Evolutionary conservation across 2,113 vertebrate genomes (phyloP).

Genomic region (Nothobranchius kuhntae): DNA sequence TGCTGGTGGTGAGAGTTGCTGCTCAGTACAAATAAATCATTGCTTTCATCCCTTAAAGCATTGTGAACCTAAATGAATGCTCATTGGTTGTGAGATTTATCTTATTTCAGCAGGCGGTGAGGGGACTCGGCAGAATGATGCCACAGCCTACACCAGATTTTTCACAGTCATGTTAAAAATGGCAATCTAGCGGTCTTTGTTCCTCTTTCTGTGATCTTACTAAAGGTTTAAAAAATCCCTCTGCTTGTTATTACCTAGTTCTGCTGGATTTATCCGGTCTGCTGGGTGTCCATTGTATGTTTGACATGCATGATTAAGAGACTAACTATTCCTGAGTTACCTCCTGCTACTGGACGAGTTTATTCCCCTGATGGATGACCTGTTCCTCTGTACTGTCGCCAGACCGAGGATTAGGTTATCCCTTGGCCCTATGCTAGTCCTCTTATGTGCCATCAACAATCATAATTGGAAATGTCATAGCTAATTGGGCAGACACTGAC

Average conservation of each 20-base stretch:
- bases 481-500: constrained; percentile 73
- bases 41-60: constrained; percentile 58
- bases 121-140: constrained; percentile 43
- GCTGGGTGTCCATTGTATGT: constrained; percentile 8
- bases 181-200: constrained; percentile 47
- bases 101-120: constrained; percentile 62
- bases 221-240: constrained; percentile 23
- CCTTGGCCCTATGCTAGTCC: constrained; percentile 44
- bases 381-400: constrained; percentile 39
- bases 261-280: constrained; percentile 24
- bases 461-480: constrained; percentile 67
- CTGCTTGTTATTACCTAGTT: constrained; percentile 38
- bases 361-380: constrained; percentile 44
- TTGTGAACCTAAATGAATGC: constrained; percentile 55
- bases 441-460: constrained; percentile 62
- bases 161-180: constrained; percentile 51
- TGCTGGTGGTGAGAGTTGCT: constrained; percentile 40
- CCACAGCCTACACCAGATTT: constrained; percentile 34
- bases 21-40: constrained; percentile 53
- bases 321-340: constrained; percentile 20
- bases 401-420: constrained; percentile 59
- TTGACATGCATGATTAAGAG: constrained; percentile 50
- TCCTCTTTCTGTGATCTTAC: constrained; percentile 37
- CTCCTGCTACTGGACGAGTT: constrained; percentile 14
- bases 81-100: constrained; percentile 62